A percentile compares a stretch with the other conserved stretches of the same genome.
Conservation (phyloP, 2,888 invertebrate species). For the Trichopria drosophilae region DNA sequence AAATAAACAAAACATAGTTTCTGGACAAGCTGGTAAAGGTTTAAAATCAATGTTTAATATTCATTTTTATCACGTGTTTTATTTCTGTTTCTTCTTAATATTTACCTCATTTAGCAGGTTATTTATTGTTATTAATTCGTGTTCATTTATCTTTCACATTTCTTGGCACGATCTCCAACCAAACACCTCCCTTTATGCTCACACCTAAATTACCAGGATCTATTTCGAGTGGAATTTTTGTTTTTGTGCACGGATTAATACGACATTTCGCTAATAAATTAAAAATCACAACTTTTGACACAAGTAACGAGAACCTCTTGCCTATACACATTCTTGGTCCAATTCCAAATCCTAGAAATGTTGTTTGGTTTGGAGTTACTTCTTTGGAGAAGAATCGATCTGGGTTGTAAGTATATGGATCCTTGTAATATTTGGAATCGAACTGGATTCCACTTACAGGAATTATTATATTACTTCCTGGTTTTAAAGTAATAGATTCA, state of each 20-base stretch:
- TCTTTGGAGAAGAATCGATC: conserved; percentile 44
- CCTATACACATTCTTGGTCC: conserved; percentile 46
- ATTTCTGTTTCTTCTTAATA: no score
- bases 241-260: conserved; percentile 52
- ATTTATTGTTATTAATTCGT: no score
- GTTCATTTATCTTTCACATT: no score
- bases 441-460: conserved; percentile 51
- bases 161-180: no score
- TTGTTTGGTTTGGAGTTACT: conserved; percentile 23
- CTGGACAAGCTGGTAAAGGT: no score
- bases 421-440: conserved; percentile 50
- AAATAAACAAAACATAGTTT: no score
- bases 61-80: no score
- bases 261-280: conserved; percentile 37
- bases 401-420: conserved; percentile 56
- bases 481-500: conserved; percentile 44
- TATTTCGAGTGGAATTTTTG: conserved; percentile 56
- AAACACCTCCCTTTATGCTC: no score
- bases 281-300: conserved; percentile 39
- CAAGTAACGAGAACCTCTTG: conserved; percentile 56
- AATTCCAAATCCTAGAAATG: conserved; percentile 42
- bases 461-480: conserved; percentile 45
- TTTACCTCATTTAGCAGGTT: no score
- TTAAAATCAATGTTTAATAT: no score
- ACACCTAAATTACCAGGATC: no score